A percentile compares a stretch with the other conserved stretches of the same genome.
Evolutionary conservation across 2,888 invertebrate genomes (phyloP).

Genomic region (Hermaeophaga mercurialis): DNA sequence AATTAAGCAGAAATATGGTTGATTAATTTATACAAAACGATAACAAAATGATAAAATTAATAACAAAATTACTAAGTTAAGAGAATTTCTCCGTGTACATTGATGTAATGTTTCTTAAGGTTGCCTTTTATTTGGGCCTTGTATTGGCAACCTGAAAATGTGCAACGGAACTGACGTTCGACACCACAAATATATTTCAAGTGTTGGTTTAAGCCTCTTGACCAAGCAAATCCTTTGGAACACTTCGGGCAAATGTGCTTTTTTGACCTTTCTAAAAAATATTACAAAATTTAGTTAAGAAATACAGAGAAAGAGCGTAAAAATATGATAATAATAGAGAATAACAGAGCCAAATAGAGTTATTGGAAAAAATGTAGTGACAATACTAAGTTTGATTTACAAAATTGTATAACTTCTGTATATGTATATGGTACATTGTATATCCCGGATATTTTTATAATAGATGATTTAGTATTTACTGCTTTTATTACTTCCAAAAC

Average conservation of each 20-base stretch:
- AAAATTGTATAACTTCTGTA: no score
- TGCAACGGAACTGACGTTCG: conserved; percentile 77
- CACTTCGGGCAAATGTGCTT: conserved; percentile 1
- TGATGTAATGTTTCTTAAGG: conserved; percentile 1
- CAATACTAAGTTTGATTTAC: no score
- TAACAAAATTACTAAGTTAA: no score
- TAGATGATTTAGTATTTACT: not conserved
- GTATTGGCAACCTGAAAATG: not conserved
- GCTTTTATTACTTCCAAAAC: not conserved
- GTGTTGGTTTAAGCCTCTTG: conserved; percentile 46
- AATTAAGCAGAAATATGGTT: no score
- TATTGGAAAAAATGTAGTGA: no score
- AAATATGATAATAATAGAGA: no score
- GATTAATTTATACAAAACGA: no score
- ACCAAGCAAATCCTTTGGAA: conserved; percentile 13
- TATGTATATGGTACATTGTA: conserved; percentile 7
- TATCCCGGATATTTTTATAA: not conserved
- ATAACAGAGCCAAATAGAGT: no score
- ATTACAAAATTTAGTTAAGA: not conserved
- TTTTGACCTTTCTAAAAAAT: not conserved
- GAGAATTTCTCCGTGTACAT: not conserved
- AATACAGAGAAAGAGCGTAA: not conserved
- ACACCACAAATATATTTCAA: conserved; percentile 77
- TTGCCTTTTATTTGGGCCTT: not conserved
- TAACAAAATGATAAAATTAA: no score